Percentiles rank a stretch among this genome's conserved stretches.
Evolutionary conservation across 2,888 invertebrate species (phyloP).

Genomic region (Synanthedon andrenaeformis): DNA sequence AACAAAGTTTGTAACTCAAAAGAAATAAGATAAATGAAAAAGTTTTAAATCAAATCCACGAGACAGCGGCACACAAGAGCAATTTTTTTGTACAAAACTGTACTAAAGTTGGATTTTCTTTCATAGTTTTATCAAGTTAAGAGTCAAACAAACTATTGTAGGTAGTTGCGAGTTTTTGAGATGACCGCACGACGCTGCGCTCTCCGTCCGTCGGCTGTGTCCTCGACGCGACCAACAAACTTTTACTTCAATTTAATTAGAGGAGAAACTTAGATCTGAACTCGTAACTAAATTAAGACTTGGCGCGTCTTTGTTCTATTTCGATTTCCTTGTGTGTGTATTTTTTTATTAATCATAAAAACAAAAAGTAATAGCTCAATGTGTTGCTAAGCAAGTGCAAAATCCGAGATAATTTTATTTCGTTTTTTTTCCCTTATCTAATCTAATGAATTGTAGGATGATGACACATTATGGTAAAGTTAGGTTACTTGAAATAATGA

Average conservation of each 20-base stretch:
- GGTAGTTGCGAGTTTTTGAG: conserved; percentile 47
- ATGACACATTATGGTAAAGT: too few species aligned
- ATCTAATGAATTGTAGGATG: too few species aligned
- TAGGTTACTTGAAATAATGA: too few species aligned
- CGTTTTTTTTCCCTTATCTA: too few species aligned
- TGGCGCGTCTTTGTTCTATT: neutral
- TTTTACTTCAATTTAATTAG: neutral
- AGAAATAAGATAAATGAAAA: neutral
- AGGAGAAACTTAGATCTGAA: neutral
- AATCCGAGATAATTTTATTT: too few species aligned
- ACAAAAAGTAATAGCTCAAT: too few species aligned
- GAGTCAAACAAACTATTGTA: conserved; percentile 58
- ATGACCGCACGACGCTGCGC: conserved; percentile 28
- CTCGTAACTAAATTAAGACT: neutral
- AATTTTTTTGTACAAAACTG: neutral
- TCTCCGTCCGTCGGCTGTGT: neutral
- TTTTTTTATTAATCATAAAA: too few species aligned
- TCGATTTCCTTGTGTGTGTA: too few species aligned
- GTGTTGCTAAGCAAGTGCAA: too few species aligned
- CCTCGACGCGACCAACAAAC: neutral
- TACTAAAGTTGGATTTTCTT: neutral
- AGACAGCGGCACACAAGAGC: neutral
- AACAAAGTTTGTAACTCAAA: neutral
- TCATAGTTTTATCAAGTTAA: conserved; percentile 32
- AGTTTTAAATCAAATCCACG: neutral